These are phyloP conservation scores for Hypotaenidia okinawae DNA, from an alignment of 2,797 vertebrate species.

Conservation along the genomic window DNA sequence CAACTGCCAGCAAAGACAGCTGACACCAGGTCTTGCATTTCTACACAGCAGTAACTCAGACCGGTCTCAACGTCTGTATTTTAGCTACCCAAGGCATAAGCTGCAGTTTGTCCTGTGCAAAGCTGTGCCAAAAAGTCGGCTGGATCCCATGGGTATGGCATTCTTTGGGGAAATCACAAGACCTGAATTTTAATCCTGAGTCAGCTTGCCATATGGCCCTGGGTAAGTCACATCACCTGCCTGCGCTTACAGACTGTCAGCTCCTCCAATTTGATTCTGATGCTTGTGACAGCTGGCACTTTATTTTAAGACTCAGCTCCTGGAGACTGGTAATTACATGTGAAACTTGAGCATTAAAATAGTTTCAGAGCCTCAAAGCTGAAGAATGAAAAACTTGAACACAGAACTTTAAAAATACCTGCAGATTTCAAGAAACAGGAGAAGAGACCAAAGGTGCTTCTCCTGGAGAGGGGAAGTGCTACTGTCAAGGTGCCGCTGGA, in stretches of 20 bases:
- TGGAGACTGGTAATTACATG: neutral
- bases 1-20: neutral
- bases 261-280: neutral
- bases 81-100: neutral
- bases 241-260: neutral
- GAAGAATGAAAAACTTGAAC: neutral
- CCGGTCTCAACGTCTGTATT: neutral
- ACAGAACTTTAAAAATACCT: neutral
- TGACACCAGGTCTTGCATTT: neutral
- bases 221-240: neutral
- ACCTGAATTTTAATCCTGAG: neutral
- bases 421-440: neutral
- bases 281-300: neutral
- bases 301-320: neutral
- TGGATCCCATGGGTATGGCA: neutral
- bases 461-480: neutral
- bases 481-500: neutral
- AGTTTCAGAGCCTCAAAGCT: neutral
- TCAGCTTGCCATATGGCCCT: neutral
- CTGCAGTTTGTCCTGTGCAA: neutral
- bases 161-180: neutral
- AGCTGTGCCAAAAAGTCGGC: neutral
- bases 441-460: neutral
- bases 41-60: neutral
- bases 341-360: neutral